Evolutionary conservation across 2,888 invertebrate species (phyloP).

Genomic region (Prenolepis imparis): DNA sequence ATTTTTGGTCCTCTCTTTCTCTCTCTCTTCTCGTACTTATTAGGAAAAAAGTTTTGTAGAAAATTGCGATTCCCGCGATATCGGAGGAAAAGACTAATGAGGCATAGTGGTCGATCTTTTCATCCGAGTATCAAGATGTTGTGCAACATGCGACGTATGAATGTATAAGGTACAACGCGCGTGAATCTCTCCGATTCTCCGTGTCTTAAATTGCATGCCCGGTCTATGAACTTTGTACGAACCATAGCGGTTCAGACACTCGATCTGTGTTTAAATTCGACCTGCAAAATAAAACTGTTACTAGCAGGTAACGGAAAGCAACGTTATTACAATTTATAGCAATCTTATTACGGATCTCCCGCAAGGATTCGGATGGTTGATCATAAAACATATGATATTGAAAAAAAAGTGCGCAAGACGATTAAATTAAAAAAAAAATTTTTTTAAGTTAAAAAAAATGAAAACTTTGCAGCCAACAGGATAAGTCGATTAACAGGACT

Average conservation of each 20-base stretch:
- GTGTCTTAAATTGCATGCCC: constrained; percentile 27
- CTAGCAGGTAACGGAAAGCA: background rate
- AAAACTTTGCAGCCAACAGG: constrained; percentile 75
- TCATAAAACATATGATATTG: constrained; percentile 51
- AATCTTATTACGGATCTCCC: constrained; percentile 55
- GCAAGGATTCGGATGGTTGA: constrained; percentile 62
- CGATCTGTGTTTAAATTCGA: background rate
- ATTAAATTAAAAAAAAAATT: constrained; percentile 33
- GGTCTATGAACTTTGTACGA: constrained; percentile 44
- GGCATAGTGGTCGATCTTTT: constrained; percentile 10
- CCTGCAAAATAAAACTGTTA: constrained; percentile 34
- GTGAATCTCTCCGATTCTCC: constrained; percentile 59
- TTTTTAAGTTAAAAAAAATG: constrained; percentile 30
- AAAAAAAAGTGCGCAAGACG: constrained; percentile 50
- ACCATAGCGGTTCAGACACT: constrained; percentile 15
- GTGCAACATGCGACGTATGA: constrained; percentile 59
- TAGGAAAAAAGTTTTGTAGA: background rate
- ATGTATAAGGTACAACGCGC: constrained; percentile 23
- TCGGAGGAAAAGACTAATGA: constrained; percentile 50
- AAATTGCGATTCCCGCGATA: background rate
- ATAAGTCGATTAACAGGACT: constrained; percentile 86
- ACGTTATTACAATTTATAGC: constrained; percentile 29
- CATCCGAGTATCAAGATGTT: constrained; percentile 36
- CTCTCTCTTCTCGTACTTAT: constrained; percentile 3
- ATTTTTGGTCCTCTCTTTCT: background rate